Evolutionary conservation across 2,797 vertebrate genomes (phyloP), one percentile per base, ranked within the genome.

Genomic region (Avahi laniger): DNA sequence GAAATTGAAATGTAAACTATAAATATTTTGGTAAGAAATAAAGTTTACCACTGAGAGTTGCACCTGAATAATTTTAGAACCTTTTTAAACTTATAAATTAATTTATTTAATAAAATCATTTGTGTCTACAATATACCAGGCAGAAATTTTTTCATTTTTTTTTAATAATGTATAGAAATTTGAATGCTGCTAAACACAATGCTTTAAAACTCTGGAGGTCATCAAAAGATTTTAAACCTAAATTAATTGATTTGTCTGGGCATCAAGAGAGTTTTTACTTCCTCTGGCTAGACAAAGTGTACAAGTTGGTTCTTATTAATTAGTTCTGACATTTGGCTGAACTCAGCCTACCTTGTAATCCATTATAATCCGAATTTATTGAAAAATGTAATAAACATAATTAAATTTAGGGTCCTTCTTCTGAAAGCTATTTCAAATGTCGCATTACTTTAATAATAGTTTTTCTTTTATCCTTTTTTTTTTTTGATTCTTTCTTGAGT

Each of bases 291-390:
- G 59, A 26, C 0, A 61, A 59, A 70, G 46, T 43, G n/a, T 7
- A 84, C 22, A 88, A 41, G 13, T 48, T 92, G 54, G 30, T 24
- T 22, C 9, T 67, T 85, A 8, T 26, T 73, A 83, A 80, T 18
- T 75, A 4, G 18, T 90, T 92, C 38, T 92, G 84, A 89, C 46
- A 79, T 94, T 93, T 91, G 35, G 41, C 33, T 94, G 35, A 95
- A 94, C 35, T 85, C 46, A 91, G 50, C 7, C 18, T 95, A 87
- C 8, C 13, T 88, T 67, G 11, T 43, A 82, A 92, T 61, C 24
- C 20, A 50, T 80, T 89, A 24, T 50, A 57, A 86, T 24, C 13
- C 17, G 65, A 61, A 61, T 41, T 72, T 73, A 87, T 30, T 67
- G 38, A 61, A 69, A 88, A 93, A 30, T 85, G 3, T 72, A 63